Evolutionary conservation across 2,888 invertebrate species (phyloP), one percentile per base, ranked within the genome.

Genomic region (Nycteola revayana): DNA sequence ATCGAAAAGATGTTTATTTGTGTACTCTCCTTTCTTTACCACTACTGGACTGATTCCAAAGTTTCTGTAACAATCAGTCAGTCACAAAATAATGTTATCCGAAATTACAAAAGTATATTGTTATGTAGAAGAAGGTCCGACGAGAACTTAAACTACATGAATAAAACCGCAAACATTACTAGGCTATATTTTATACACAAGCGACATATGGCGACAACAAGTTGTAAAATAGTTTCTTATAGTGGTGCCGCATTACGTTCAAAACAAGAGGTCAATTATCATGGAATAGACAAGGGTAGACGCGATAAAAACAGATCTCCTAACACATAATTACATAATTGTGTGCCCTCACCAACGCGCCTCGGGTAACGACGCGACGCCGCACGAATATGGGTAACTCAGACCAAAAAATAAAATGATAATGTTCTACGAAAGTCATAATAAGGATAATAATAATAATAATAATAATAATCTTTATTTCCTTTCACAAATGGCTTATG

Each of bases 271-370:
- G 64, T 81, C 81, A 82, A 87, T 87, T 86, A 87, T 82, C 73
- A 71, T 73, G 65, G 69, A 66, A 85, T 87, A 87, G 87, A 87
- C 85, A 83, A 82, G 86, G 87, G 86, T 86, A 80, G 85, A 88
- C 84, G 86, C 86, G 88, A 85, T 88, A 88, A 88, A 87, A 88
- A 87, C 88, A 87, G 75, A 88, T 88, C 83, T 84, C 66, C 83
- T 87, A 86, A 87, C 87, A 86, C 86, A 67, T 88, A 88, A 88
- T 88, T 88, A 87, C 84, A 80, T 88, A 88, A 88, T 88, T 86
- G 87, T 67, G 84, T 73, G 73, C 77, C 82, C 74, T 74, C 64
- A 67, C 64, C 73, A 68, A 60, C 69, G 55, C 63, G 75, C 79
- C 78, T 71, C 68, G 70, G 74, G 75, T 81, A 81, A 75, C 76